These are phyloP conservation scores for cattle (Bos taurus) DNA, from an alignment of 2,113 vertebrate genomes.

Conservation along the genomic window DNA sequence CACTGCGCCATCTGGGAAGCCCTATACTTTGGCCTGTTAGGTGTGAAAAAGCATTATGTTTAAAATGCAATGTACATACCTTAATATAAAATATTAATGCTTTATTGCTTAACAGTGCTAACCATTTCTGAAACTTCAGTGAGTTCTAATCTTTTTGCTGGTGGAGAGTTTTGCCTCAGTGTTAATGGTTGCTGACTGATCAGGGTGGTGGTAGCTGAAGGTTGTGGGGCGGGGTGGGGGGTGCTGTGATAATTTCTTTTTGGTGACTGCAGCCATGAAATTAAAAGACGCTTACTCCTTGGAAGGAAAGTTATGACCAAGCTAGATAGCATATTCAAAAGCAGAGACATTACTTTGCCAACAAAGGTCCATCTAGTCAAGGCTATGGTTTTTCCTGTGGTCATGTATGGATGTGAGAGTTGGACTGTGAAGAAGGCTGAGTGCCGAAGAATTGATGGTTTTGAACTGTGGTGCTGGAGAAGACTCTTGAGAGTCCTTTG, in stretches of 20 bases:
- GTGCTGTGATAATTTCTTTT: background rate
- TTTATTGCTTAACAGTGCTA: background rate
- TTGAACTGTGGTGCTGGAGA: too few relatives aligned
- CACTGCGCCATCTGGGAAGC: rapidly evolving
- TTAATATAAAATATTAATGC: background rate
- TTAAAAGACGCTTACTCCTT: too few relatives aligned
- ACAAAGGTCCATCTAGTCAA: too few relatives aligned
- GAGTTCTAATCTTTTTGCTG: background rate
- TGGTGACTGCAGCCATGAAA: too few relatives aligned
- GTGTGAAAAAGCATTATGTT: background rate
- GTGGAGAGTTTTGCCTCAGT: background rate
- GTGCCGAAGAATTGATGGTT: too few relatives aligned
- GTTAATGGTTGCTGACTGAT: background rate
- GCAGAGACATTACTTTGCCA: too few relatives aligned
- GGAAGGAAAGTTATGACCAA: too few relatives aligned
- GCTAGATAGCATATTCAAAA: too few relatives aligned
- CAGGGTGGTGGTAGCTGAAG: background rate
- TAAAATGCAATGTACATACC: background rate
- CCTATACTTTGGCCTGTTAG: background rate
- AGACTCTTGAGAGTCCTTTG: too few relatives aligned
- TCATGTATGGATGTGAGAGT: too few relatives aligned
- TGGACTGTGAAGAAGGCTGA: too few relatives aligned
- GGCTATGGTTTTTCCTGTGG: too few relatives aligned
- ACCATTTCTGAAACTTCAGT: background rate
- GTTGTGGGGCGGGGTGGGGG: background rate